Conservation (phyloP, 2,113 vertebrate species). For the Oryzias javanicus region DNA sequence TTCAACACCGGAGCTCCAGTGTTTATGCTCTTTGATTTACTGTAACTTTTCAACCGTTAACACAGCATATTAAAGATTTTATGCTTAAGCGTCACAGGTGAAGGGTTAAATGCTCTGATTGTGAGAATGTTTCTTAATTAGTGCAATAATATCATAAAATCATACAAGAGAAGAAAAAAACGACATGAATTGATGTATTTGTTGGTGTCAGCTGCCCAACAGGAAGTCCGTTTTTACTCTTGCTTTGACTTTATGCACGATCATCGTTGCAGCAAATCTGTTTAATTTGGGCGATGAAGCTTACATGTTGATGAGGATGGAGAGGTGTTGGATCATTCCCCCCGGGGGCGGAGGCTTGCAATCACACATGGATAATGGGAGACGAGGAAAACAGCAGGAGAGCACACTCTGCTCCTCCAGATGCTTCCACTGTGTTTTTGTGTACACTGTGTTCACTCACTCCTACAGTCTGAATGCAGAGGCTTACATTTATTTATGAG, state of each 20-base stretch:
- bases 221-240: constrained; percentile 7
- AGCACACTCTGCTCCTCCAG: constrained; percentile 52
- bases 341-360: constrained; percentile 50
- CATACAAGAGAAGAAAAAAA: constrained; percentile 5
- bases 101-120: constrained; percentile 41
- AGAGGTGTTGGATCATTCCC: constrained; percentile 65
- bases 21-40: too few relatives aligned
- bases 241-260: constrained; percentile 38
- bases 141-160: constrained; percentile 17
- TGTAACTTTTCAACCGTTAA: too few relatives aligned
- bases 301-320: constrained; percentile 72
- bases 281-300: constrained; percentile 64
- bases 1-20: too few relatives aligned
- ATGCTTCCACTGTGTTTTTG: constrained; percentile 47
- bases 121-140: constrained; percentile 40
- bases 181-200: not conserved
- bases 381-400: constrained; percentile 61
- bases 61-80: constrained; percentile 34
- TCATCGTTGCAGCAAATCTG: constrained; percentile 68
- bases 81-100: constrained; percentile 48
- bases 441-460: constrained; percentile 6
- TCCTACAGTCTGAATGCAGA: not conserved
- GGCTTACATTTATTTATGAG: constrained; percentile 5
- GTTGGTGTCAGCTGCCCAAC: constrained; percentile 10
- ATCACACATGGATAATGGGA: constrained; percentile 57